Evolutionary conservation across 2,888 invertebrate genomes (phyloP).

Genomic region (Trissolcus japonicus): DNA sequence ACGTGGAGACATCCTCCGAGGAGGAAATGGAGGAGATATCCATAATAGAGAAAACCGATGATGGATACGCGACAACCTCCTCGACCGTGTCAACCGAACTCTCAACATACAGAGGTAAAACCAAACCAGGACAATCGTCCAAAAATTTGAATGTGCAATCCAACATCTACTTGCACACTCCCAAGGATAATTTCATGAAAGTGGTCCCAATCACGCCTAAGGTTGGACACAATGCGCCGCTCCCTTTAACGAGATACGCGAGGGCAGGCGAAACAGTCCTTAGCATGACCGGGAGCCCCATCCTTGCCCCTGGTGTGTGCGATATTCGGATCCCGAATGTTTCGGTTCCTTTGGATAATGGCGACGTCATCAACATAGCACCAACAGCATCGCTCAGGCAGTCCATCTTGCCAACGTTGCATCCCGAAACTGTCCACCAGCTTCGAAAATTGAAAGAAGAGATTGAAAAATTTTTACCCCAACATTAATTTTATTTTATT

Average conservation of each 20-base stretch:
- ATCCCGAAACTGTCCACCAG: slow-evolving; percentile 22
- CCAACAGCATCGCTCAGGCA: slow-evolving; percentile 70
- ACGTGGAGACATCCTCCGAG: neutral
- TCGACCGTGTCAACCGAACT: neutral
- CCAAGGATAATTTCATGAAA: slow-evolving; percentile 38
- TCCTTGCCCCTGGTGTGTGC: slow-evolving; percentile 78
- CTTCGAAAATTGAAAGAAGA: slow-evolving; percentile 45
- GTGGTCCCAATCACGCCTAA: slow-evolving; percentile 72
- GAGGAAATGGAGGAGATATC: slow-evolving; percentile 1
- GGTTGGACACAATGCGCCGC: slow-evolving; percentile 80
- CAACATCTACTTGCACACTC: slow-evolving; percentile 43
- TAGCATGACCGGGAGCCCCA: slow-evolving; percentile 79
- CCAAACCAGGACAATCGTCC: neutral
- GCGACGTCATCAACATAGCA: slow-evolving; percentile 80
- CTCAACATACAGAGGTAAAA: no score
- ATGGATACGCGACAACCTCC: neutral
- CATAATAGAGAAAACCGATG: slow-evolving; percentile 2
- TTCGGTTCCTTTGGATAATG: slow-evolving; percentile 81
- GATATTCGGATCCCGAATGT: slow-evolving; percentile 80
- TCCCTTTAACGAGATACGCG: slow-evolving; percentile 81
- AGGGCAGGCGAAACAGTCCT: slow-evolving; percentile 82
- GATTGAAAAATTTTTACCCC: slow-evolving; percentile 49
- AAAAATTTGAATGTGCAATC: slow-evolving; percentile 18
- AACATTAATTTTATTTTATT: neutral
- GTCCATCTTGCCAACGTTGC: slow-evolving; percentile 43